Evolutionary conservation across 2,888 invertebrate genomes (phyloP), one percentile per base, ranked within the genome.

Genomic region (Lordiphosa fenestrarum): DNA sequence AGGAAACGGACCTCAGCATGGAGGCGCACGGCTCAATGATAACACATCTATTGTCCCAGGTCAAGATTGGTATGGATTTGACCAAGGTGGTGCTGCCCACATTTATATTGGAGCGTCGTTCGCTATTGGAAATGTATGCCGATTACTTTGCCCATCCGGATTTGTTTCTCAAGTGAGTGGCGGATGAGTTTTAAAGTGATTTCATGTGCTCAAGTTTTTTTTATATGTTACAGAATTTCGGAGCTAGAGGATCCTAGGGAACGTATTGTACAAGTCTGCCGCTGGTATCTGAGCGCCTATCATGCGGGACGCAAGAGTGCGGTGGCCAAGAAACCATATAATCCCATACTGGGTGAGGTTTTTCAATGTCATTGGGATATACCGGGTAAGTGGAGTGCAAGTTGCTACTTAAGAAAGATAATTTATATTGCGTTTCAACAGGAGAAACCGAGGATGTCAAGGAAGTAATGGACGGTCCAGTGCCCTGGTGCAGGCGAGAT

Each of bases 131-230:
- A 91, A 99, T 99, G 99, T 99, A 98, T 90, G 99, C 99, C 47
- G 99, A 99, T 91, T 99, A 99, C 88, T 98, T 99, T 91, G 98
- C 99, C 9, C 99, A 99, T 92, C 98, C 99, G 0, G 98, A 99
- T 90, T 93, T 98, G 84, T 99, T 99, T 90, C 92, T 95, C 67
- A 95, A 92, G 97, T 97, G 90, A 88, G 89, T 40, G 3, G 0
- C 1, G 2, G 1, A 19, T 19, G 19, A 19, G 19, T 19, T 19
- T 3, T 19, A 4, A 4, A 10, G 13, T n/a, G 4, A 9, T 23
- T 33, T 7, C 25, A 0, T 36, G 30, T 10, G 13, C 4, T 2
- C 7, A 12, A 30, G 30, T n/a, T 0, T 6, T 35, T 12, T 25
- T n/a, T n/a, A n/a, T 15, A 5, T 5, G 19, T 86, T 88, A 53